Conservation (phyloP, 23 tunicate species). For the Ascidia mentula region DNA sequence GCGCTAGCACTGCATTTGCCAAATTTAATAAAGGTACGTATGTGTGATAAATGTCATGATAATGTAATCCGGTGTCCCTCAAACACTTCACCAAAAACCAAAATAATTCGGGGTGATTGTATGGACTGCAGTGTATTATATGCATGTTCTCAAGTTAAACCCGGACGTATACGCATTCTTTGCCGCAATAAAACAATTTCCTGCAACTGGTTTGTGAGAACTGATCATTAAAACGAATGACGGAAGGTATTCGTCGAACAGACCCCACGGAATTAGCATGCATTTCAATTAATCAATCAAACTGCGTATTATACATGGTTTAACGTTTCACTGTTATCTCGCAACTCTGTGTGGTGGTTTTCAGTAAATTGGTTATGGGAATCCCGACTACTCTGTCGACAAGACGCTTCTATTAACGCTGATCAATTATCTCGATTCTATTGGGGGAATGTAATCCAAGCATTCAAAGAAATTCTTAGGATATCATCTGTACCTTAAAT, state of each 20-base stretch:
- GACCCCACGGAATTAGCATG: not conserved
- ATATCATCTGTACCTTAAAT: not conserved
- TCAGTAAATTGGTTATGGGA: not conserved
- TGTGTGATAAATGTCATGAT: too few species aligned
- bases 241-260: not conserved
- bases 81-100: too few species aligned
- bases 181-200: not conserved
- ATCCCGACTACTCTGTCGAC: not conserved
- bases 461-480: not conserved
- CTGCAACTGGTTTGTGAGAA: not conserved
- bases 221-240: not conserved
- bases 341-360: not conserved
- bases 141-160: too few species aligned
- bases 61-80: too few species aligned
- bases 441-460: not conserved
- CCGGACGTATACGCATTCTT: too few species aligned
- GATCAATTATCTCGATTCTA: not conserved
- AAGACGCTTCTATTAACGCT: not conserved
- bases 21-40: too few species aligned
- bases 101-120: too few species aligned
- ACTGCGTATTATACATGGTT: not conserved
- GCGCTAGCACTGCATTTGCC: too few species aligned
- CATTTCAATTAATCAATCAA: constrained; percentile 4
- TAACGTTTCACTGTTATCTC: not conserved
- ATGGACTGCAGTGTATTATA: too few species aligned